These are phyloP conservation scores for Lytechinus pictus DNA, from an alignment of 35 echinoderm and acorn worm genomes.

Conservation along the genomic window DNA sequence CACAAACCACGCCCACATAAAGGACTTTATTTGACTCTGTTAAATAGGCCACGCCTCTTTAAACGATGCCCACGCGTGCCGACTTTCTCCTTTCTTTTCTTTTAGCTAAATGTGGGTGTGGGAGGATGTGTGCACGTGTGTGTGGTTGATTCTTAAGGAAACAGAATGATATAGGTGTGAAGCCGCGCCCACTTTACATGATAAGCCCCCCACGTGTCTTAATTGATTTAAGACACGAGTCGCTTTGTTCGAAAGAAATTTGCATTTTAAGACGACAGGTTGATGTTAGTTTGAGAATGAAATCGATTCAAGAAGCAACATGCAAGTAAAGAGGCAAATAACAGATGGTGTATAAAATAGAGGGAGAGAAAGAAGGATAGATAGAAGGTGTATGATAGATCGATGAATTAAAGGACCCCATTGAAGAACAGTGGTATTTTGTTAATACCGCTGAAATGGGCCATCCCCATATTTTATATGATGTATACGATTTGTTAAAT, in stretches of 20 bases:
- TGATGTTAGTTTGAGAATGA: neutral
- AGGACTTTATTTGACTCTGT: neutral
- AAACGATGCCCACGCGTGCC: neutral
- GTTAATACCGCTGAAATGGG: too few species aligned
- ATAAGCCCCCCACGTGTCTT: neutral
- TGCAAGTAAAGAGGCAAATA: too few species aligned
- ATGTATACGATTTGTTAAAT: too few species aligned
- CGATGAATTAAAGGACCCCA: too few species aligned
- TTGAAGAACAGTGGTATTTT: too few species aligned
- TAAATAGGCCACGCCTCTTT: neutral
- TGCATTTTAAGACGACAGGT: neutral
- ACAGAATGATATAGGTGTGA: neutral
- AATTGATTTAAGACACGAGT: neutral
- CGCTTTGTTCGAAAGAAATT: neutral
- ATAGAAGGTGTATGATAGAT: too few species aligned
- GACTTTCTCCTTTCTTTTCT: neutral
- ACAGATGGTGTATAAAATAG: too few species aligned
- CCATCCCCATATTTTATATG: too few species aligned
- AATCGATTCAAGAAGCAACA: too few species aligned
- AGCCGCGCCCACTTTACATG: neutral
- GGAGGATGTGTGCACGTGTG: neutral
- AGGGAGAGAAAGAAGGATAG: too few species aligned
- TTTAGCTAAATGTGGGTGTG: too few species aligned
- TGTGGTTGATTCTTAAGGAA: neutral
- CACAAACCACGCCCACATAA: neutral